A percentile compares a stretch with the other conserved stretches of the same genome.
Evolutionary conservation across 2,888 invertebrate species (phyloP).

Genomic region (Sympetrum striolatum): DNA sequence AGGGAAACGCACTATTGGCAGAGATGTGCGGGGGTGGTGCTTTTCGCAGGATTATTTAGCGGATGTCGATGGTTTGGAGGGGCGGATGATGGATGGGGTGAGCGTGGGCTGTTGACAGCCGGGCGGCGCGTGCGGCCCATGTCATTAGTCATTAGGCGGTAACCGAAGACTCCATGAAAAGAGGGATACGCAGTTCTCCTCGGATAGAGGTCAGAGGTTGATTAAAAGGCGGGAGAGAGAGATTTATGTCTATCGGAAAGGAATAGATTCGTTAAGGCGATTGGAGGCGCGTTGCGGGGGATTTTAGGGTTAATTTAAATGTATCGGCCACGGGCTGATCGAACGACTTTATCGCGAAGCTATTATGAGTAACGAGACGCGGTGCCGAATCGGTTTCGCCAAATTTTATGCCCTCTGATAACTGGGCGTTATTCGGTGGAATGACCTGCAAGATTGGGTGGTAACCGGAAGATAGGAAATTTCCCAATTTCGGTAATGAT

Average conservation of each 20-base stretch:
- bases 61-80: not conserved
- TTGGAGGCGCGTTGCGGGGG: not conserved
- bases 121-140: not conserved
- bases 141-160: constrained; percentile 38
- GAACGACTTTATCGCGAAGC: not conserved
- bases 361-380: not conserved
- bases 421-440: too few species aligned
- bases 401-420: too few species aligned
- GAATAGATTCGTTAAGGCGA: not conserved
- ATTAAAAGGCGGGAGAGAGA: not conserved
- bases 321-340: not conserved
- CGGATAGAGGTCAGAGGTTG: not conserved
- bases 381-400: too few species aligned
- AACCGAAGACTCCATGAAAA: not conserved
- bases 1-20: not conserved
- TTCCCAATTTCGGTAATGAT: too few species aligned
- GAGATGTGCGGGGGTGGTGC: not conserved
- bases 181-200: not conserved
- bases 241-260: not conserved
- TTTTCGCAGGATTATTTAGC: not conserved
- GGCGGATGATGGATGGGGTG: constrained; percentile 32
- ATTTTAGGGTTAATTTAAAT: not conserved
- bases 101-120: constrained; percentile 1
- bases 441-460: too few species aligned
- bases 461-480: too few species aligned